Evolutionary conservation across 2,888 invertebrate species (phyloP).

Genomic region (Rhorus exstirpatorius): DNA sequence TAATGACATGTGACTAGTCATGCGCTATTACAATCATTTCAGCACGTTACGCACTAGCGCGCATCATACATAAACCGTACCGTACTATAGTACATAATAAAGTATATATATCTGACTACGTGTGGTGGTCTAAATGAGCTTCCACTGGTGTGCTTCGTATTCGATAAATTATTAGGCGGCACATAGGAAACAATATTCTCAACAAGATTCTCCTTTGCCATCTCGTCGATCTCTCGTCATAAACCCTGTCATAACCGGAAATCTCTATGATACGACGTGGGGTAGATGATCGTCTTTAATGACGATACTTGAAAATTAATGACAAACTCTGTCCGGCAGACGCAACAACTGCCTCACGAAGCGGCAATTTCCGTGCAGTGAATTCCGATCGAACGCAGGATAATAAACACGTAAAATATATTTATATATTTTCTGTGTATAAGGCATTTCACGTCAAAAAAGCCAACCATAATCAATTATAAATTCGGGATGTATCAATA

Average conservation of each 20-base stretch:
- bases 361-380: conserved; percentile 22
- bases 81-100: not conserved
- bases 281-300: conserved; percentile 30
- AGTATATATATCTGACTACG: conserved; percentile 1
- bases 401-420: not conserved
- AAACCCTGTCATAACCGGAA: conserved; percentile 48
- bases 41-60: conserved; percentile 62
- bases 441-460: not conserved
- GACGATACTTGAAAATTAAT: conserved; percentile 61
- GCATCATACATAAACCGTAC: conserved; percentile 27
- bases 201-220: conserved; percentile 43
- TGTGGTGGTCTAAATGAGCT: conserved; percentile 46
- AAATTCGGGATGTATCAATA: too few relatives aligned
- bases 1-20: conserved; percentile 62
- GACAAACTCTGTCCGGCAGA: conserved; percentile 31
- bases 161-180: conserved; percentile 56
- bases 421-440: too few relatives aligned
- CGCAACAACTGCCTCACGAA: not conserved
- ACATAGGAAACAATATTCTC: conserved; percentile 42
- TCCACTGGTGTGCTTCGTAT: conserved; percentile 23
- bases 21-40: conserved; percentile 63
- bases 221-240: conserved; percentile 19
- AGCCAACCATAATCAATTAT: too few relatives aligned
- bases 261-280: conserved; percentile 4
- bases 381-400: conserved; percentile 38